Conservation (phyloP, 2,797 vertebrate genomes). For the Xyrichtys novacula region DNA sequence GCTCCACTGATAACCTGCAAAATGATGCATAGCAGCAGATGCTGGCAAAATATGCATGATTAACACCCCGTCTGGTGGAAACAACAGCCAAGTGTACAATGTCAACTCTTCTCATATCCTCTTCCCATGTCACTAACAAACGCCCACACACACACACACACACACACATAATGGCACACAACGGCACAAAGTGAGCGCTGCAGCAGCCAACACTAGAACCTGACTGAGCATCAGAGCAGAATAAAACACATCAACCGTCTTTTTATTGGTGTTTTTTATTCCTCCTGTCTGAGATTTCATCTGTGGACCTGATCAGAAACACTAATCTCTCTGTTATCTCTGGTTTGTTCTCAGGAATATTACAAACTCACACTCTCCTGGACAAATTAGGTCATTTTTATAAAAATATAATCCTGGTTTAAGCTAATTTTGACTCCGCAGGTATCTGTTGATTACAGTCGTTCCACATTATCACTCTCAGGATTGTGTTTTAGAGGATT, state of each 20-base stretch:
- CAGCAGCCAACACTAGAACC: slow-evolving; percentile 12
- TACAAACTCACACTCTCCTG: neutral
- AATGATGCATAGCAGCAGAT: slow-evolving; percentile 36
- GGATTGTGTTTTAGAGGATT: too few species aligned
- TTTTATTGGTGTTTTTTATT: neutral
- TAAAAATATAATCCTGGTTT: neutral
- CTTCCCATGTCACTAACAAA: slow-evolving; percentile 42
- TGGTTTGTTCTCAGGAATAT: neutral
- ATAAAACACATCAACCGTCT: neutral
- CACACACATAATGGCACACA: too few species aligned
- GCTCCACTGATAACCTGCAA: slow-evolving; percentile 41
- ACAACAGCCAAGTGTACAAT: slow-evolving; percentile 47
- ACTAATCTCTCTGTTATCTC: neutral
- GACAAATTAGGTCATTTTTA: neutral
- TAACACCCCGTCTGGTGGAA: slow-evolving; percentile 40
- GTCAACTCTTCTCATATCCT: slow-evolving; percentile 53
- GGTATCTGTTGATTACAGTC: too few species aligned
- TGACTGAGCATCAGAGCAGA: neutral
- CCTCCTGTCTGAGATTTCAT: neutral
- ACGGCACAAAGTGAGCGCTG: slow-evolving; percentile 17
- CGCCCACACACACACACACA: slow-evolving; percentile 29
- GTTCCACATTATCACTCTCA: too few species aligned
- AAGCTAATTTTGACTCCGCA: too few species aligned
- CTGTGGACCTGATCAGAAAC: neutral
- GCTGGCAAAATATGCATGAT: slow-evolving; percentile 53